phyloP scores from a whole-genome alignment of 2,113 vertebrate genomes.

The Ursus arctos region DNA sequence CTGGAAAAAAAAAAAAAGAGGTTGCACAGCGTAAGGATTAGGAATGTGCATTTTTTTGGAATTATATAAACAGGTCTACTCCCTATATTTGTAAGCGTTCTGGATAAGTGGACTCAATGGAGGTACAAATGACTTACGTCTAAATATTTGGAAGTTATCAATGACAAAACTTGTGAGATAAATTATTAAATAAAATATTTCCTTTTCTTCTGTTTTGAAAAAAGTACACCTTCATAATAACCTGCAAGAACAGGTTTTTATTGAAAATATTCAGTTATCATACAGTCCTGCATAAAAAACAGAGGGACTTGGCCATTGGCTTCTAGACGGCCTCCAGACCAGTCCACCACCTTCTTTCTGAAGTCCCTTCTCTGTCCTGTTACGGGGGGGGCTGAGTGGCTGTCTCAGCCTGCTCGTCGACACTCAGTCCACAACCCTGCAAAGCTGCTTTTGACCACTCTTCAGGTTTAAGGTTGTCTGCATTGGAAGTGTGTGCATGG shows the following conservation, averaged over 20 bases:
- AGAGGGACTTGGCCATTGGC: background rate
- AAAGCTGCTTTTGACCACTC: background rate
- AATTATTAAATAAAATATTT: background rate
- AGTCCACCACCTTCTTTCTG: background rate
- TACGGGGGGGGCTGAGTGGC: no score
- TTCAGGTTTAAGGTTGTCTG: background rate
- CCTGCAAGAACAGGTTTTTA: background rate
- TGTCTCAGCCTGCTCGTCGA: background rate
- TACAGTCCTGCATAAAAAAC: background rate
- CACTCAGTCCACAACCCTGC: background rate
- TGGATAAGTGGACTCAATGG: background rate
- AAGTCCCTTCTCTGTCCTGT: background rate
- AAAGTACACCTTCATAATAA: background rate
- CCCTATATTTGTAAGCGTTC: background rate
- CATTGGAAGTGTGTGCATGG: rapidly evolving
- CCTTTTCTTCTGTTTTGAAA: background rate
- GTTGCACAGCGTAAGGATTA: background rate
- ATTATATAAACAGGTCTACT: background rate
- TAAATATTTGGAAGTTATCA: background rate
- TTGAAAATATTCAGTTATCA: background rate
- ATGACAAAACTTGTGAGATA: background rate
- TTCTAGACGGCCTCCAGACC: background rate
- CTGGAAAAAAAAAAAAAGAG: background rate
- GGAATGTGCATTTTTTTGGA: background rate
- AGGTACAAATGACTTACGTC: background rate